Evolutionary conservation across 1,140 invertebrate genomes (phyloP), one percentile per base, ranked within the genome.

Genomic region (Nasonia vitripennis): DNA sequence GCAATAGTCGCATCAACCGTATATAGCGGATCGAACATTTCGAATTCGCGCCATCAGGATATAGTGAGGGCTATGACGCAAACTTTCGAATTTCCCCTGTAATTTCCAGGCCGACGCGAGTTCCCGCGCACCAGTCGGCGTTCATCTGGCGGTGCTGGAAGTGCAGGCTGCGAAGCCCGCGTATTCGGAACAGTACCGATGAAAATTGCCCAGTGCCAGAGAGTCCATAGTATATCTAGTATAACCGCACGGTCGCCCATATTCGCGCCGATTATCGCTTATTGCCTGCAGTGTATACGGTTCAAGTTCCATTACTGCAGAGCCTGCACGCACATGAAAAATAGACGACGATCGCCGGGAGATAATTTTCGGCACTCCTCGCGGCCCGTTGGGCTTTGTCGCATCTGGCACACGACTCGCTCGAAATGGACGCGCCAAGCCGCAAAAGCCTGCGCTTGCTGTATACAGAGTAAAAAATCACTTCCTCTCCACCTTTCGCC

Each of bases 391-490:
- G 74, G 41, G 70, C 48, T 48, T 12, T 20, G 27, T 34, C 45
- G 62, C 62, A 55, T 45, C 79, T 91, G 91, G 89, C 91, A 0
- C 48, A 27, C 27, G 27, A 27, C 27, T 27, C 27, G 27, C 27
- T 27, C 27, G 48, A 12, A 17, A 51, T 12, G 12, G 89, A 91
- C 90, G 34, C 34, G 34, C 5, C 34, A 92, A 92, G 92, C 92
- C 92, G 89, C 92, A 90, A 92, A 92, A 92, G 91, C 91, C 91
- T 93, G 92, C 27, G 27, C 92, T 93, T 91, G 34, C 34, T 37
- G 89, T 91, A 27, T 90, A 45, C 7, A 89, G 88, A 87, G 88
- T 91, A 91, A 93, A 93, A 92, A 93, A 91, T 92, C 88, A 87
- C 89, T 93, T 93, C 91, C 92, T 90, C 91, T 91, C 90, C 82